phyloP scores from a whole-genome alignment of 1,140 invertebrate species.

The Bombyx mori region DNA sequence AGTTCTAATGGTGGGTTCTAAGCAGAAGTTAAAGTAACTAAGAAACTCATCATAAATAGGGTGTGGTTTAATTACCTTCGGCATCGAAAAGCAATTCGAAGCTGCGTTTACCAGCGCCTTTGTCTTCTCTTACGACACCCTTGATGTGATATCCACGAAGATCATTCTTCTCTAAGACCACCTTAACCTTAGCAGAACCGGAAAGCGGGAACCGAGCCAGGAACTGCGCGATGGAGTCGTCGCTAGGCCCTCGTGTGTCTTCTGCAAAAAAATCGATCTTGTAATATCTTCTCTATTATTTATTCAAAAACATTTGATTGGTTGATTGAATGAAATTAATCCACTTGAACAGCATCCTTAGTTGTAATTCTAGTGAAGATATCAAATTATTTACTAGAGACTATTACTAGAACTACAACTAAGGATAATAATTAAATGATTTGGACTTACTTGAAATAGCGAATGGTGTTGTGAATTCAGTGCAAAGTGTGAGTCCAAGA shows the following conservation, averaged over 20 bases:
- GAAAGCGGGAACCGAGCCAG: constrained; percentile 74
- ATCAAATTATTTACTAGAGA: background rate
- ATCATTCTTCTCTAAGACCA: constrained; percentile 77
- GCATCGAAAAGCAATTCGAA: constrained; percentile 80
- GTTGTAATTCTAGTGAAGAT: too few species aligned
- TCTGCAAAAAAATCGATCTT: background rate
- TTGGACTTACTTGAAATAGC: constrained; percentile 46
- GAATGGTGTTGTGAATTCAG: constrained; percentile 73
- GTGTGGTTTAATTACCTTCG: constrained; percentile 38
- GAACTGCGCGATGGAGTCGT: constrained; percentile 58
- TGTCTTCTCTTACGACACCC: constrained; percentile 41
- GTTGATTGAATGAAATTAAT: too few species aligned
- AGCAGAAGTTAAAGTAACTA: too few species aligned
- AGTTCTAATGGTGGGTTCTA: too few species aligned
- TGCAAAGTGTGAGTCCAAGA: constrained; percentile 80
- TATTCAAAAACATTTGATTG: too few species aligned
- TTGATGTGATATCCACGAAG: constrained; percentile 76
- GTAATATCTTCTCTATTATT: constrained; percentile 6
- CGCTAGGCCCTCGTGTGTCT: constrained; percentile 24
- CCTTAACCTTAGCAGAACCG: constrained; percentile 73
- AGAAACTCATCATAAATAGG: too few species aligned
- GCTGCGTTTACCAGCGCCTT: constrained; percentile 35
- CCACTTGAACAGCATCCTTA: too few species aligned
- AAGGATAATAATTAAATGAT: background rate
- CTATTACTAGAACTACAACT: background rate